Evolutionary conservation across 2,113 vertebrate species (phyloP), one percentile per base, ranked within the genome.

Genomic region (Odocoileus virginianus): DNA sequence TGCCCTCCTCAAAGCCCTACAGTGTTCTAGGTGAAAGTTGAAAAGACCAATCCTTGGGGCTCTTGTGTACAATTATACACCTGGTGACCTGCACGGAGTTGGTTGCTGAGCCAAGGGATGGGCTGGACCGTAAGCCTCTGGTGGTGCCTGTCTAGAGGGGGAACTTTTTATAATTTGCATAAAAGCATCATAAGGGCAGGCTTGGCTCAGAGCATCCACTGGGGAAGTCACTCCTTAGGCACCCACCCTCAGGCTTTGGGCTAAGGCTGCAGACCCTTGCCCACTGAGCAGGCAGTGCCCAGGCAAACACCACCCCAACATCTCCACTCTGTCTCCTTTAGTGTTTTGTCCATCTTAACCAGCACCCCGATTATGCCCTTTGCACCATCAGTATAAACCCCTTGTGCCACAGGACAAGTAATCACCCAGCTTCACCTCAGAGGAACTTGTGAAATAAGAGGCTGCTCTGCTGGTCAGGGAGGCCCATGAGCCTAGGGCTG

Each of bases 341-440:
- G 15, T 2, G 2, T 23, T 17, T 43, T 47, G 78, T 61, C 36
- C 28, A 1, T 43, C 28, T 88, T 83, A 25, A 12, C 6, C 43
- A 12, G 40, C 12, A 27, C 43, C 15, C 13, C 0, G 1, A 27
- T 61, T 17, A 3, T 12, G 19, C 36, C 8, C 19, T 12, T 7
- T 0, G 1, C 17, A 2, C 30, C 23, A 3, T 50, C 14, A 25
- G 11, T 7, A 19, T 47, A 58, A 79, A 13, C 2, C 54, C 25
- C 28, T 79, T 33, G 0, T 4, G 15, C 76, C 14, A 12, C 40
- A 13, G 36, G 47, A 85, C 64, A 43, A 23, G 1, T 19, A 12
- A 6, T 19, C 52, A 8, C 16, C 19, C 57, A 11, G 54, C 33
- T 33, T n/a, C 14, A 10, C 36, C 43, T 57, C 30, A 3, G n/a